phyloP scores from a whole-genome alignment of 2,797 vertebrate species.

The Prunella strophiata region DNA sequence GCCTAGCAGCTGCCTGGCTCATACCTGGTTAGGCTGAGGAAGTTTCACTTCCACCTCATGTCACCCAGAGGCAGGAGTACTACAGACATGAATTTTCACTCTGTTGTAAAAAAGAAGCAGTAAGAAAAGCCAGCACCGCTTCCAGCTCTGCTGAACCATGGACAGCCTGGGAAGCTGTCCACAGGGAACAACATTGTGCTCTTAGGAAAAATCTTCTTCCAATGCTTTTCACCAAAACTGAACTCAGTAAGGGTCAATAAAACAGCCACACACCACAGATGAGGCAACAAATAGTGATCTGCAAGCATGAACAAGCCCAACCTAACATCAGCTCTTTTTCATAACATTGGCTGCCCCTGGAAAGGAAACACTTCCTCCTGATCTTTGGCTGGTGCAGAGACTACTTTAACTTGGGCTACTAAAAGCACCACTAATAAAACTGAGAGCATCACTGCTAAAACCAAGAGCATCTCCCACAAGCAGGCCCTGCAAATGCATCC shows the following conservation, averaged over 20 bases:
- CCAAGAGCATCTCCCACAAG: neutral
- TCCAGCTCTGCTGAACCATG: neutral
- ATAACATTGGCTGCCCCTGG: neutral
- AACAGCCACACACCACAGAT: neutral
- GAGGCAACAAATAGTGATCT: neutral
- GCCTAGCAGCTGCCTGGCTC: neutral
- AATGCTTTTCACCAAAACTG: neutral
- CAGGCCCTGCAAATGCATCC: neutral
- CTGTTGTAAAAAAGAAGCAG: neutral
- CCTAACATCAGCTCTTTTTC: neutral
- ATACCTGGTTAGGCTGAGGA: neutral
- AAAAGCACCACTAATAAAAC: neutral
- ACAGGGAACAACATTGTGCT: neutral
- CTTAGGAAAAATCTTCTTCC: neutral
- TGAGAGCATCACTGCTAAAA: neutral
- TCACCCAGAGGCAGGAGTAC: neutral
- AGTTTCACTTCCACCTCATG: conserved; percentile 4
- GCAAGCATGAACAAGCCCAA: neutral
- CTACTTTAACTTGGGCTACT: neutral
- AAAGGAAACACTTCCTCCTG: neutral
- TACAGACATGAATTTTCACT: neutral
- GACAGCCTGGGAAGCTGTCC: neutral
- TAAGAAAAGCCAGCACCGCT: neutral
- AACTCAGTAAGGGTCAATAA: neutral
- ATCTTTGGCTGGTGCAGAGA: neutral